Base-by-base conservation (phyloP, 2,888 invertebrate species). In the Lampropteryx suffumata region DNA sequence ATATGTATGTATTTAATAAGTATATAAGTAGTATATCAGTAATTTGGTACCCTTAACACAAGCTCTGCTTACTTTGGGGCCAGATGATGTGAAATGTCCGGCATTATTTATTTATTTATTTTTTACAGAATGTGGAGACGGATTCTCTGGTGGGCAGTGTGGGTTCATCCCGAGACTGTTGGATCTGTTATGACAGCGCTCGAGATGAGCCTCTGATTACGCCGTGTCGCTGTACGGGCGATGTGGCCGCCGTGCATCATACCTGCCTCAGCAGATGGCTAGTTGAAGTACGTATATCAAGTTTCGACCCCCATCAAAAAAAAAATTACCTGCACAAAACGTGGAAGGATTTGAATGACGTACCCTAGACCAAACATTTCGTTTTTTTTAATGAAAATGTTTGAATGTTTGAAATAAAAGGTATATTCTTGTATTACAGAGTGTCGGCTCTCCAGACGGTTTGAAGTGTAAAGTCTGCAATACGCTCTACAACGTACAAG, bases 211-310 rank as follows among this genome's bases (percentile, higher is more conserved):
- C 96, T 1, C 91, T 98, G 51, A 98, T 98, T 74, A 94, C 95
- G 66, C 97, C 97, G 8, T 98, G 98, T 72, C 94, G 94, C 48
- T 98, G 98, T 80, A 94, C 96, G 34, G 98, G 98, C 6, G 98
- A 98, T 82, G 96, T 97, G n/a, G 95, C 96, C 52, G 95, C 95
- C 24, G 97, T 97, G 40, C 97, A 98, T 85, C 97, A 98, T 76
- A 96, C 97, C 79, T 97, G 98, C 78, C 91, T 98, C 45, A 92
- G 96, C 54, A 92, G 96, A 56, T 97, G 97, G 97, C 92, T 98
- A 0, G 95, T 97, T 44, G 97, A 97, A 92, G 97, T 95, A 69
- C 58, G 60, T 76, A 55, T 3, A 3, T 24, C 1, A 24, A 24
- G 6, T 6, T 17, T n/a, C n/a, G n/a, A n/a, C n/a, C n/a, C n/a